These are phyloP conservation scores for Meliscaeva auricollis DNA, from an alignment of 2,888 invertebrate species.

Conservation along the genomic window DNA sequence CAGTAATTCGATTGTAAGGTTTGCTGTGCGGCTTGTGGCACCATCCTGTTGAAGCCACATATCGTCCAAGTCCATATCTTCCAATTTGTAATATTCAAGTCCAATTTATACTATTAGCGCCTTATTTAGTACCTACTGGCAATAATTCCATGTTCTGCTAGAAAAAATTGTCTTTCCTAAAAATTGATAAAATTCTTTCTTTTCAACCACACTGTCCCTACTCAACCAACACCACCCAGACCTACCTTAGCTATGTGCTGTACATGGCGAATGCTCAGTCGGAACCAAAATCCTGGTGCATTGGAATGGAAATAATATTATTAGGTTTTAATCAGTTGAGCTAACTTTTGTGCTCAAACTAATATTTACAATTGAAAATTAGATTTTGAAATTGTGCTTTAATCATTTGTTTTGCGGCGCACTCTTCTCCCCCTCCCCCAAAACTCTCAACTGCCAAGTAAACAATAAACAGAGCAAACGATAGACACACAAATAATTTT, in stretches of 20 bases:
- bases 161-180: no score
- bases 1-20: no score
- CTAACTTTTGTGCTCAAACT: constrained; percentile 74
- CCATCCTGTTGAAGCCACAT: no score
- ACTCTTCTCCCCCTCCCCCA: constrained; percentile 9
- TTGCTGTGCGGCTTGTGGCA: no score
- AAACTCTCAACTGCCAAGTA: constrained; percentile 42
- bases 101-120: no score
- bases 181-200: background rate
- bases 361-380: constrained; percentile 76
- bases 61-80: no score
- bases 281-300: constrained; percentile 41
- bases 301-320: constrained; percentile 82
- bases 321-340: constrained; percentile 83
- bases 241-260: background rate
- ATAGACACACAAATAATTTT: constrained; percentile 68
- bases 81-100: no score
- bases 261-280: background rate
- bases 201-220: background rate
- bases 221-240: background rate
- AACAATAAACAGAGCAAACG: constrained; percentile 71
- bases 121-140: no score
- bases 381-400: constrained; percentile 76
- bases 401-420: constrained; percentile 74
- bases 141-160: no score